Percentiles rank a stretch among this genome's conserved stretches.
phyloP scores from a whole-genome alignment of 2,888 invertebrate species.

The Lymantria monacha region DNA sequence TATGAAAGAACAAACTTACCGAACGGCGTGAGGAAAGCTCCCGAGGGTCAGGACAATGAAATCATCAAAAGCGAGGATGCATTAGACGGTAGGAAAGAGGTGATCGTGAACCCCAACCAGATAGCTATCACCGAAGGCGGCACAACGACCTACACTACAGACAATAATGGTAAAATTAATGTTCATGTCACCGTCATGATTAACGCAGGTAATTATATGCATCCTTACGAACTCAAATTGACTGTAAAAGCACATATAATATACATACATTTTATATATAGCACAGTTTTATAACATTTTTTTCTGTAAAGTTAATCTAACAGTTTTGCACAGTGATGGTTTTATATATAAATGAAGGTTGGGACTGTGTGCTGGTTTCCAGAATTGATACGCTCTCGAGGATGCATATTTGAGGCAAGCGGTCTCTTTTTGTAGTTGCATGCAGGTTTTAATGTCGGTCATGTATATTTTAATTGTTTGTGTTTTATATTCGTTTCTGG shows the following conservation, averaged over 20 bases:
- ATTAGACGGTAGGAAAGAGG: constrained; percentile 82
- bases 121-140: constrained; percentile 77
- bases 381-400: constrained; percentile 61
- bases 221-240: constrained; percentile 70
- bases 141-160: constrained; percentile 84
- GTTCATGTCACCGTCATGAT: constrained; percentile 94
- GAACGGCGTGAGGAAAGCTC: constrained; percentile 85
- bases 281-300: constrained; percentile 46
- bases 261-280: constrained; percentile 41
- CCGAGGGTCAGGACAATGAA: constrained; percentile 92
- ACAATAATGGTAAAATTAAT: constrained; percentile 93
- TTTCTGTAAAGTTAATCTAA: constrained; percentile 63
- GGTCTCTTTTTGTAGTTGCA: constrained; percentile 61
- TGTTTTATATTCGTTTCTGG: constrained; percentile 18
- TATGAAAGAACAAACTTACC: constrained; percentile 61
- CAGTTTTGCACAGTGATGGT: constrained; percentile 76
- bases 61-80: constrained; percentile 83
- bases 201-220: constrained; percentile 85
- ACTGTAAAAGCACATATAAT: constrained; percentile 52
- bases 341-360: constrained; percentile 47
- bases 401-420: constrained; percentile 82
- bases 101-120: constrained; percentile 70
- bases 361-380: constrained; percentile 60
- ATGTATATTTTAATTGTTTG: constrained; percentile 3
- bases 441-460: constrained; percentile 22